These are phyloP conservation scores for Oncorhynchus mykiss DNA, from an alignment of 2,113 vertebrate species.

Conservation along the genomic window DNA sequence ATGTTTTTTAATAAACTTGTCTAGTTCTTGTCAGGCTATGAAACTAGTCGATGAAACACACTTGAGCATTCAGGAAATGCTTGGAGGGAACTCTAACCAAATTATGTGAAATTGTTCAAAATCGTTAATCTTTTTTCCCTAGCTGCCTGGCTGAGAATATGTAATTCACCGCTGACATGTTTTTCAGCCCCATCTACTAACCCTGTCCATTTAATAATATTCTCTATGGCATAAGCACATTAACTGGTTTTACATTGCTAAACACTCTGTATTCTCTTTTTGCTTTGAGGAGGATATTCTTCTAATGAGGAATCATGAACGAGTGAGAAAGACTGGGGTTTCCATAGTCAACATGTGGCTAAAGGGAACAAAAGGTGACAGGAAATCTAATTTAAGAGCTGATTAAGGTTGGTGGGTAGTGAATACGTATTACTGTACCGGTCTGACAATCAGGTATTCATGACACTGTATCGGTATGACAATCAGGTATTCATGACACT, in stretches of 20 bases:
- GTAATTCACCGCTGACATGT: slow-evolving; percentile 21
- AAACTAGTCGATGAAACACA: background rate
- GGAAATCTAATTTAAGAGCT: slow-evolving; percentile 48
- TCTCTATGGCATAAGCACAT: slow-evolving; percentile 42
- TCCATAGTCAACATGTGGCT: background rate
- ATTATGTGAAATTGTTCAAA: background rate
- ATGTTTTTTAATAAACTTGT: background rate
- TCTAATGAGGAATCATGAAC: slow-evolving; percentile 51
- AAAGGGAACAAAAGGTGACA: slow-evolving; percentile 42
- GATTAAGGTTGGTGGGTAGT: slow-evolving; percentile 38
- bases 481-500: too few species aligned
- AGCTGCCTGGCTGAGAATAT: slow-evolving; percentile 19
- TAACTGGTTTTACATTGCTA: slow-evolving; percentile 47
- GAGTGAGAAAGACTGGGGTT: slow-evolving; percentile 27
- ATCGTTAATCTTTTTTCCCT: background rate
- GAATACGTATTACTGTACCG: slow-evolving; percentile 48
- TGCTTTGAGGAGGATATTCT: slow-evolving; percentile 34
- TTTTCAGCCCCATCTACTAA: slow-evolving; percentile 50
- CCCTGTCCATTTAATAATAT: slow-evolving; percentile 46
- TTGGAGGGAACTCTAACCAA: background rate
- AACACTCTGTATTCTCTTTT: slow-evolving; percentile 33
- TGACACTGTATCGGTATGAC: slow-evolving; percentile 32
- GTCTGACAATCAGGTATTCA: slow-evolving; percentile 62
- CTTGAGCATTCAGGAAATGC: background rate
- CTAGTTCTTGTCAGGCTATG: background rate